Evolutionary conservation across 2,888 invertebrate genomes (phyloP).

Genomic region (Ophion slaviceki): DNA sequence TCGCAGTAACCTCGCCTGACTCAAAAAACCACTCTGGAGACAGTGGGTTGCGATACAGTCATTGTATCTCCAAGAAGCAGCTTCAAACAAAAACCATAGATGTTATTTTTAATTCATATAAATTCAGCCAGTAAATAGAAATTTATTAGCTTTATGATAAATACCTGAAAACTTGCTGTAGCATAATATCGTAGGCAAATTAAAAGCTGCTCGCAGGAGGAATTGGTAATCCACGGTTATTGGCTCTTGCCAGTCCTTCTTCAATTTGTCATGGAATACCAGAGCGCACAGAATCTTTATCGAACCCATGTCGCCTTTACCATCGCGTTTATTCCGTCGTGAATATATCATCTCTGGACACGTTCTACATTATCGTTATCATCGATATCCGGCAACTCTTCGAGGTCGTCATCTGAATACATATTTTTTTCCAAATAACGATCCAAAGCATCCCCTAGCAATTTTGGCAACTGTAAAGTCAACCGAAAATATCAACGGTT

Average conservation of each 20-base stretch:
- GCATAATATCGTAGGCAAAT: constrained; percentile 56
- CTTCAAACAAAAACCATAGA: constrained; percentile 36
- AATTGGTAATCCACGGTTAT: constrained; percentile 63
- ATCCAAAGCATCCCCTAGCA: too few relatives aligned
- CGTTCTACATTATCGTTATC: too few relatives aligned
- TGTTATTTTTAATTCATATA: not conserved
- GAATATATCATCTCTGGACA: too few relatives aligned
- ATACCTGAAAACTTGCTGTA: constrained; percentile 58
- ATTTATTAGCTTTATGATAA: constrained; percentile 1
- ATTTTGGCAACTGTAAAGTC: too few relatives aligned
- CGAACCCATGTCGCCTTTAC: too few relatives aligned
- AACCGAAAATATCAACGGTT: too few relatives aligned
- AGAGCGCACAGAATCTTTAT: too few relatives aligned
- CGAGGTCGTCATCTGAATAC: too few relatives aligned
- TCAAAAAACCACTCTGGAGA: constrained; percentile 62
- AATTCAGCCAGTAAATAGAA: not conserved
- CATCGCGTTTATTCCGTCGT: too few relatives aligned
- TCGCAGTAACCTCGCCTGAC: constrained; percentile 54
- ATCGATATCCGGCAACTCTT: too few relatives aligned
- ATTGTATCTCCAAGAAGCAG: constrained; percentile 49
- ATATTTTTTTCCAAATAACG: too few relatives aligned
- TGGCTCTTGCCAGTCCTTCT: constrained; percentile 31
- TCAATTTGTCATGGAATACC: too few relatives aligned
- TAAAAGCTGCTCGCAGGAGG: constrained; percentile 58
- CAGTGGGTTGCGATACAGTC: constrained; percentile 54